A percentile compares a stretch with the other conserved stretches of the same genome.
These are phyloP conservation scores for Cotesia glomerata DNA, from an alignment of 1,140 invertebrate species.

Conservation along the genomic window DNA sequence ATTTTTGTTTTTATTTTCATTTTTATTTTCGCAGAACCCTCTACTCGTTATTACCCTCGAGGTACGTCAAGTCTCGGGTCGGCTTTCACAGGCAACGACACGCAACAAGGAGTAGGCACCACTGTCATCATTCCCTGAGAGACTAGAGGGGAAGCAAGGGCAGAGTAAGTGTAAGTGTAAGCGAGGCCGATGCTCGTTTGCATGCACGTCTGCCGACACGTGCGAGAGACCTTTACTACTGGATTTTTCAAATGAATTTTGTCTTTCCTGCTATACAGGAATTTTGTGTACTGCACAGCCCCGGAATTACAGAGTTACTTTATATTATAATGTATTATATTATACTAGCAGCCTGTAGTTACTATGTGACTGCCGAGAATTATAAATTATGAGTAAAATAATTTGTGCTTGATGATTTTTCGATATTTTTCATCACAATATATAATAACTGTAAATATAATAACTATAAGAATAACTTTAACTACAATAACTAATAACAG, in stretches of 20 bases:
- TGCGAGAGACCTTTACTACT: not conserved
- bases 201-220: constrained; percentile 1
- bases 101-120: constrained; percentile 5
- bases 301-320: too few species aligned
- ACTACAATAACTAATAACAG: too few species aligned
- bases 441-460: too few species aligned
- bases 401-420: too few species aligned
- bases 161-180: not conserved
- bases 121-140: constrained; percentile 13
- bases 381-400: too few species aligned
- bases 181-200: constrained; percentile 5
- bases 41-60: constrained; percentile 15
- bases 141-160: not conserved
- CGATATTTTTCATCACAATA: too few species aligned
- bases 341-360: too few species aligned
- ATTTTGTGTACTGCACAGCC: not conserved
- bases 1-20: not conserved
- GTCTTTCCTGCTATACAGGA: not conserved
- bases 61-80: not conserved
- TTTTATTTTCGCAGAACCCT: constrained; percentile 1
- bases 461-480: too few species aligned
- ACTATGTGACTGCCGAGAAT: too few species aligned
- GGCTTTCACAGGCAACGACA: constrained; percentile 21
- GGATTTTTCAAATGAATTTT: constrained; percentile 23
- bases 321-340: too few species aligned